Percentiles rank a stretch among this genome's conserved stretches.
Conservation (phyloP, 1,140 invertebrate species). For the Mesaphorura yosii region DNA sequence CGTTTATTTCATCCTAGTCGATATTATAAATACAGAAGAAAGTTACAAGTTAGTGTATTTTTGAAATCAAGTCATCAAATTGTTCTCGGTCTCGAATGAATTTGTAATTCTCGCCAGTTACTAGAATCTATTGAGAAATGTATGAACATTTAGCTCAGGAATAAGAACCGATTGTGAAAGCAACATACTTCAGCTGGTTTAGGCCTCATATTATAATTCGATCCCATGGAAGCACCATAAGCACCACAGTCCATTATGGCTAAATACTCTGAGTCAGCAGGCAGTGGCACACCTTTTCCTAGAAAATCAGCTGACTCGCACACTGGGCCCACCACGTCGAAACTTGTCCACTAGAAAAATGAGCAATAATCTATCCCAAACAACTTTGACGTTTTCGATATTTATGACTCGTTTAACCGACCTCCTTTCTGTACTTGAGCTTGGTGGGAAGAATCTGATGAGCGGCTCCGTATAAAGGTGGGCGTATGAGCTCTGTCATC, state of each 20-base stretch:
- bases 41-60: not conserved
- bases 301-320: conserved; percentile 42
- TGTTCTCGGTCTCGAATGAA: conserved; percentile 12
- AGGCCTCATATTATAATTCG: conserved; percentile 41
- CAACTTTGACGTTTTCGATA: not conserved
- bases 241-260: conserved; percentile 40
- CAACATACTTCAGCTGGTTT: conserved; percentile 35
- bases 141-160: not conserved
- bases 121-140: conserved; percentile 1
- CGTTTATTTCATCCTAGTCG: not conserved
- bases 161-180: not conserved
- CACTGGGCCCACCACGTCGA: conserved; percentile 41
- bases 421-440: conserved; percentile 12
- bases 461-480: conserved; percentile 37
- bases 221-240: conserved; percentile 40
- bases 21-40: not conserved
- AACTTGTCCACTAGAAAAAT: conserved; percentile 24
- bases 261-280: conserved; percentile 33
- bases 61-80: conserved; percentile 8
- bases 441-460: conserved; percentile 35
- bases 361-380: not conserved
- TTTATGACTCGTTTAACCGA: not conserved
- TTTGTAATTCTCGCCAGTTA: conserved; percentile 11
- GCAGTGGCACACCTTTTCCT: conserved; percentile 35
- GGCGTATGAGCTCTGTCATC: conserved; percentile 37